phyloP scores from a whole-genome alignment of 1,140 invertebrate genomes.

The Zaprionus inermis region DNA sequence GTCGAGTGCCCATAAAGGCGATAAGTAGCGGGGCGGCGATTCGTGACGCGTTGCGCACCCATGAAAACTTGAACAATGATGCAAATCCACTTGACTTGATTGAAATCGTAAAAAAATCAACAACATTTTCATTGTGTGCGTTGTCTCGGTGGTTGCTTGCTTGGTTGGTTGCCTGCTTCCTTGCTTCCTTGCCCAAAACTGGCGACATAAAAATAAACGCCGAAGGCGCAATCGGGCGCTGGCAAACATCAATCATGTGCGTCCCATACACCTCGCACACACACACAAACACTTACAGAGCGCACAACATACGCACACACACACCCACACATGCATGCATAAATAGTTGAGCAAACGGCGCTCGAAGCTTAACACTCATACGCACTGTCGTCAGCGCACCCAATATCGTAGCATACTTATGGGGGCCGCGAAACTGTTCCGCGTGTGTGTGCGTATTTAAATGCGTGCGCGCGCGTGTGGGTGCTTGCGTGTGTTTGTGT shows the following conservation, averaged over 20 bases:
- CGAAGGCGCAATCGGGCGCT: slow-evolving; percentile 33
- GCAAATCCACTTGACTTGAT: slow-evolving; percentile 79
- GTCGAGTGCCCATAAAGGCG: slow-evolving; percentile 31
- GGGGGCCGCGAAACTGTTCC: slow-evolving; percentile 3
- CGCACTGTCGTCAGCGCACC: slow-evolving; percentile 55
- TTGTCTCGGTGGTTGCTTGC: slow-evolving; percentile 9
- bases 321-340: slow-evolving; percentile 27
- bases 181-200: slow-evolving; percentile 31
- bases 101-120: slow-evolving; percentile 71
- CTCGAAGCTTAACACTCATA: slow-evolving; percentile 41
- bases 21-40: slow-evolving; percentile 54
- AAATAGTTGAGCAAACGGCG: slow-evolving; percentile 44
- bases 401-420: slow-evolving; percentile 56
- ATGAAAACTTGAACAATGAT: slow-evolving; percentile 68
- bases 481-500: slow-evolving; percentile 11
- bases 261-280: slow-evolving; percentile 2
- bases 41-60: slow-evolving; percentile 35
- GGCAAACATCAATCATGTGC: slow-evolving; percentile 67
- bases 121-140: slow-evolving; percentile 53
- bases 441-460: slow-evolving; percentile 7
- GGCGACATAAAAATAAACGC: slow-evolving; percentile 65
- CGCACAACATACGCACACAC: not conserved
- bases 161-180: slow-evolving; percentile 16
- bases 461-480: slow-evolving; percentile 5
- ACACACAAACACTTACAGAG: no score